Evolutionary conservation across 2,113 vertebrate species (phyloP).

Genomic region (Rhea pennata): DNA sequence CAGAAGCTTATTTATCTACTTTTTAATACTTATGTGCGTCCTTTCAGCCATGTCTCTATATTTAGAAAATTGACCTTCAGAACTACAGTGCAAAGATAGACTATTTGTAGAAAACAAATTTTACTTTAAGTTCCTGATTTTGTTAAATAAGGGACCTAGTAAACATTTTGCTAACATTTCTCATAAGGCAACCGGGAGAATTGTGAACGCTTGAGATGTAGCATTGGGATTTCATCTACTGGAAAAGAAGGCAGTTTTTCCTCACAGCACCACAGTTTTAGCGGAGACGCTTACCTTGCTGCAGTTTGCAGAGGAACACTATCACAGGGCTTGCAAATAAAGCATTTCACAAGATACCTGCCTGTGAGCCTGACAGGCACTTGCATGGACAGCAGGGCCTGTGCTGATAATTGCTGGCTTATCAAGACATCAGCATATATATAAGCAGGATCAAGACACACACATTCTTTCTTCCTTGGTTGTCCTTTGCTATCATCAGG

Average conservation of each 20-base stretch:
- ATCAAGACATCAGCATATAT: neutral
- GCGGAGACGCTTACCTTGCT: neutral
- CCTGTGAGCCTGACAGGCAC: accelerated
- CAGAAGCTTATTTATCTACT: neutral
- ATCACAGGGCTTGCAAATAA: neutral
- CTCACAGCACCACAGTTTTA: neutral
- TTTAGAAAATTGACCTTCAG: neutral
- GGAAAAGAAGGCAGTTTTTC: neutral
- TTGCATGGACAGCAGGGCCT: neutral
- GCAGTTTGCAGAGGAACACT: neutral
- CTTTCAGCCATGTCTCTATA: accelerated
- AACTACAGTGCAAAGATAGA: neutral
- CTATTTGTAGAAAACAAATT: neutral
- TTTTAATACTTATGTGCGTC: neutral
- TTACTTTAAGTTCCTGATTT: neutral
- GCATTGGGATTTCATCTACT: neutral
- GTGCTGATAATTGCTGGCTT: neutral
- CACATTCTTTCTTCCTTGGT: neutral
- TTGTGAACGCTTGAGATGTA: neutral
- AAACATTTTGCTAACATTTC: neutral
- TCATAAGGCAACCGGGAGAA: neutral
- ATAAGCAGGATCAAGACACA: neutral
- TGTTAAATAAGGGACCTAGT: neutral
- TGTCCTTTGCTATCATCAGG: neutral
- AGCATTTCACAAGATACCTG: neutral